Evolutionary conservation across 2,888 invertebrate genomes (phyloP).

Genomic region (Drosophila subquinaria): DNA sequence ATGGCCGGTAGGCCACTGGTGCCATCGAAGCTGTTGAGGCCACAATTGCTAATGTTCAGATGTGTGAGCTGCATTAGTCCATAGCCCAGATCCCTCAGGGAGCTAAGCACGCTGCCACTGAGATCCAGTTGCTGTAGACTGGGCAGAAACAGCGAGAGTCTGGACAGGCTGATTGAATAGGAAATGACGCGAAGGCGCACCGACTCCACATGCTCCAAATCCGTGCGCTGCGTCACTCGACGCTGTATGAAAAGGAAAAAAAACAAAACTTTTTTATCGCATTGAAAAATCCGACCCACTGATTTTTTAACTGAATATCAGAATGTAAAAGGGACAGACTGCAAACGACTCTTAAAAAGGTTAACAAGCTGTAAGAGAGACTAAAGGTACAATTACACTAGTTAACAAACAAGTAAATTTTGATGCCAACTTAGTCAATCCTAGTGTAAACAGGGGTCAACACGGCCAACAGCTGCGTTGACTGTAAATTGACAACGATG

Average conservation of each 20-base stretch:
- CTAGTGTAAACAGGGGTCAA: too few relatives aligned
- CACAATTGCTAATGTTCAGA: constrained; percentile 88
- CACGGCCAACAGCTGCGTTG: too few relatives aligned
- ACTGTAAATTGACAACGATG: too few relatives aligned
- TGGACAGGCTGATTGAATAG: constrained; percentile 88
- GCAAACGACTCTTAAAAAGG: neutral
- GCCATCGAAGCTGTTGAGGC: constrained; percentile 89
- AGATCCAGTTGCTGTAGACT: constrained; percentile 88
- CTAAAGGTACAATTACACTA: too few relatives aligned
- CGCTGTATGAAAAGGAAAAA: constrained; percentile 68
- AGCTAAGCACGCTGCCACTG: constrained; percentile 89
- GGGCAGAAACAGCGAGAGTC: constrained; percentile 88
- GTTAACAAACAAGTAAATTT: too few relatives aligned
- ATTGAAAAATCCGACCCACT: too few relatives aligned
- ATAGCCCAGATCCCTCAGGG: constrained; percentile 90
- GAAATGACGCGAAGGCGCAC: constrained; percentile 89
- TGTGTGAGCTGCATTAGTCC: constrained; percentile 87
- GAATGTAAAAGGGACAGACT: neutral
- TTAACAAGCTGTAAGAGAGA: neutral
- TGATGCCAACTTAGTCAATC: too few relatives aligned
- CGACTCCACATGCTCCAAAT: constrained; percentile 86
- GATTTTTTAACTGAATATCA: too few relatives aligned
- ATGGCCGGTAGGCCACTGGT: constrained; percentile 88
- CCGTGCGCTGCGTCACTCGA: constrained; percentile 85
- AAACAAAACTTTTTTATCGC: neutral